Evolutionary conservation across 2,113 vertebrate species (phyloP).

Genomic region (Octodon degus): DNA sequence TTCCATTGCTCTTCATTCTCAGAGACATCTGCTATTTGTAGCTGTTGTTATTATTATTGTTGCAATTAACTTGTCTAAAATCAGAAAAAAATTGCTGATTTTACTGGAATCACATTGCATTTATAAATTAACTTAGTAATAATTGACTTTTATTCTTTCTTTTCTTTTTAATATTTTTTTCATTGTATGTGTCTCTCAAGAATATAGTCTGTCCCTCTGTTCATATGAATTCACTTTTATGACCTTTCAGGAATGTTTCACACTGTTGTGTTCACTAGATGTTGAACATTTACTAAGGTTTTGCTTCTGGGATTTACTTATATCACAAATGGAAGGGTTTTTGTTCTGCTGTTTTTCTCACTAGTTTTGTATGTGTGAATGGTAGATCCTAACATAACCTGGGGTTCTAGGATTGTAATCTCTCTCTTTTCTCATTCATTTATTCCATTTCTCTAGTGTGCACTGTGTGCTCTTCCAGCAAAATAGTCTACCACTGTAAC

Average conservation of each 20-base stretch:
- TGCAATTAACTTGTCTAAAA: not conserved
- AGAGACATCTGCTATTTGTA: not conserved
- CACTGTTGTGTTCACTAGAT: not conserved
- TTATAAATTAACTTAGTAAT: not conserved
- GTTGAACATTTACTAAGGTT: not conserved
- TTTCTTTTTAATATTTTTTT: not conserved
- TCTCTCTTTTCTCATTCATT: conserved; percentile 17
- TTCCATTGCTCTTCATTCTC: not conserved
- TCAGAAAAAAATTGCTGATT: not conserved
- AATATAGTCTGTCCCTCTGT: not conserved
- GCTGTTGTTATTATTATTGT: conserved; percentile 18
- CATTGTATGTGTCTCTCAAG: not conserved
- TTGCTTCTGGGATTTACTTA: conserved; percentile 11
- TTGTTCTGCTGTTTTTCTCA: not conserved
- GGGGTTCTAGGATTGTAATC: not conserved
- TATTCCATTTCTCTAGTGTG: not conserved
- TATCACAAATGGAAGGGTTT: not conserved
- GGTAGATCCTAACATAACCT: not conserved
- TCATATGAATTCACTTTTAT: not conserved
- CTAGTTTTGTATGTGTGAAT: not conserved
- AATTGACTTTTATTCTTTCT: not conserved
- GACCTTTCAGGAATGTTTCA: not conserved
- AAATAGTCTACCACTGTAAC: not conserved
- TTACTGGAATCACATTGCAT: not conserved
- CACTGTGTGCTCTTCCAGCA: not conserved